Conservation (phyloP, 2,797 vertebrate species). For the Danio tinwini region DNA sequence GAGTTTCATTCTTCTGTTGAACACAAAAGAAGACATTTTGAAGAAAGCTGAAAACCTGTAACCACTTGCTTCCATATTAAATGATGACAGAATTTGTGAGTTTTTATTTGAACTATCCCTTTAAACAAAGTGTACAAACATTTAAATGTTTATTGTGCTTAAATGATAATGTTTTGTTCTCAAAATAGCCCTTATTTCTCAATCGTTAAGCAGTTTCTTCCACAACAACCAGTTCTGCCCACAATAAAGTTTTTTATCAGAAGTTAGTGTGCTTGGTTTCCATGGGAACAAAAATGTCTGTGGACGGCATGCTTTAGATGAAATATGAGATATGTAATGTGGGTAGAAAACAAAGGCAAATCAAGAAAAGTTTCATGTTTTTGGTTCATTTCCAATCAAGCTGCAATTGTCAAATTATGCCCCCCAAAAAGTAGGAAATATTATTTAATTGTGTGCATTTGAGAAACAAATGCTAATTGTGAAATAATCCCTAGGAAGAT, state of each 20-base stretch:
- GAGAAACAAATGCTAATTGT: not conserved
- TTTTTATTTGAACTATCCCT: too few relatives aligned
- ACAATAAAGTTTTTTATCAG: conserved; percentile 1
- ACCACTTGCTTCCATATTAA: too few relatives aligned
- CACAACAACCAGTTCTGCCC: not conserved
- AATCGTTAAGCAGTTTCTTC: not conserved
- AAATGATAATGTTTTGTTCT: not conserved
- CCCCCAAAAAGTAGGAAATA: not conserved
- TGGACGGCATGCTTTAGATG: conserved; percentile 2
- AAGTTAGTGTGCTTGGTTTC: conserved; percentile 11
- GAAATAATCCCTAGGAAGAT: not conserved
- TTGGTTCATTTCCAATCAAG: not conserved
- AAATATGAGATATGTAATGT: conserved; percentile 30
- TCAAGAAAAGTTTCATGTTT: not conserved
- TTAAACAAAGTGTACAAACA: not conserved
- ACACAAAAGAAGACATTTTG: too few relatives aligned
- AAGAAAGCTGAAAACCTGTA: too few relatives aligned
- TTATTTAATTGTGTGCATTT: not conserved
- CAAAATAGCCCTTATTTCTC: not conserved
- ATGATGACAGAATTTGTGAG: too few relatives aligned
- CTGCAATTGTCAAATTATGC: not conserved
- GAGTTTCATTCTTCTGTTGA: too few relatives aligned
- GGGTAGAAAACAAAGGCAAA: conserved; percentile 22
- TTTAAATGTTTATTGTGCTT: not conserved
- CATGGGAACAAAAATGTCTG: conserved; percentile 29